Evolutionary conservation across 2,113 vertebrate species (phyloP).

Genomic region (Platichthys stellatus): DNA sequence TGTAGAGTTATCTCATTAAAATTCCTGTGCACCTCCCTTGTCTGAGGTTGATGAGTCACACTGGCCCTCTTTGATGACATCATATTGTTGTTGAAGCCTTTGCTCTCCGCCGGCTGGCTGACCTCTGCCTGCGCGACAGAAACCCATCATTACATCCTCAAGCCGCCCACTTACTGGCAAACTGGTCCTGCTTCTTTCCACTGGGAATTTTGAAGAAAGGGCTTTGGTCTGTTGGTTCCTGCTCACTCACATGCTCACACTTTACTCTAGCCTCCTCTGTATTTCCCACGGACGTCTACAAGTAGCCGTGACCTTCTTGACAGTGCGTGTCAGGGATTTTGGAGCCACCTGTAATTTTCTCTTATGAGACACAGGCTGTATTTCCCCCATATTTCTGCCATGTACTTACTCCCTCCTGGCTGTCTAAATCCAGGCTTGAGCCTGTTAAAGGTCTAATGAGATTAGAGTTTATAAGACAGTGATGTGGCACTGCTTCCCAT

Average conservation of each 20-base stretch:
- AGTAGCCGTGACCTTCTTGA: constrained; percentile 50
- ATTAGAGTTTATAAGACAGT: constrained; percentile 74
- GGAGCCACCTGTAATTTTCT: constrained; percentile 61
- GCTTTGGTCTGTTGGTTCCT: constrained; percentile 44
- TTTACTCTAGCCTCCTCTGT: constrained; percentile 52
- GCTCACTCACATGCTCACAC: constrained; percentile 51
- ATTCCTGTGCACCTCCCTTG: constrained; percentile 68
- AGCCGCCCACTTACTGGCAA: constrained; percentile 64
- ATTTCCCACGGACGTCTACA: constrained; percentile 62
- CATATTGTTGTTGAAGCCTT: constrained; percentile 73
- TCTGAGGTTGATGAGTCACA: constrained; percentile 78
- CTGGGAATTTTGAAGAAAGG: constrained; percentile 55
- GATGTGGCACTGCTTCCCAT: constrained; percentile 52
- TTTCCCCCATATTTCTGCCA: constrained; percentile 33
- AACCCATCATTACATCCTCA: constrained; percentile 79
- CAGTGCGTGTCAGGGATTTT: constrained; percentile 30
- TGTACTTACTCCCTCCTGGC: constrained; percentile 37
- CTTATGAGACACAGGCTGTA: constrained; percentile 38
- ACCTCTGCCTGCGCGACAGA: constrained; percentile 70
- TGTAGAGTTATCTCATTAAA: constrained; percentile 68
- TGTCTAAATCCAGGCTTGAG: constrained; percentile 62
- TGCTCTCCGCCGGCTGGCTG: constrained; percentile 66
- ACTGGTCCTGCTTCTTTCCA: constrained; percentile 61
- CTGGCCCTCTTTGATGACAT: constrained; percentile 81
- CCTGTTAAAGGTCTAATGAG: constrained; percentile 70